phyloP scores from a whole-genome alignment of 1,140 invertebrate species.

The Spodoptera litura region DNA sequence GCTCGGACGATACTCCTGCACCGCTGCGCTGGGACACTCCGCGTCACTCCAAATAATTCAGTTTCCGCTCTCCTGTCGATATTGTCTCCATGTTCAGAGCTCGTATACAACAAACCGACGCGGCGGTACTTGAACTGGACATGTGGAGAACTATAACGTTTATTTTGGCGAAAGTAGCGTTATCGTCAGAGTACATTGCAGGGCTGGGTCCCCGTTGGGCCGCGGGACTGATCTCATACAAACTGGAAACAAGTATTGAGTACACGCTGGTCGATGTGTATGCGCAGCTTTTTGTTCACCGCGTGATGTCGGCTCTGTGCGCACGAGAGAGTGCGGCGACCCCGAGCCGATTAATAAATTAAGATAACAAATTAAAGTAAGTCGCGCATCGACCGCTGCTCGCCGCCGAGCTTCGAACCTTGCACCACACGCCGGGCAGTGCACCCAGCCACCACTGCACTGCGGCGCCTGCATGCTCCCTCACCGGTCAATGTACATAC shows the following conservation, averaged over 20 bases:
- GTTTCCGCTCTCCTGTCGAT: no score
- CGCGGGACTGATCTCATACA: background rate
- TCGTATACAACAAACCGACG: no score
- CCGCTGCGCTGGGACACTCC: no score
- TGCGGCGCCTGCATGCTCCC: no score
- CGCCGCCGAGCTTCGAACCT: constrained; percentile 42
- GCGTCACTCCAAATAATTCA: no score
- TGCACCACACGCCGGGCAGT: constrained; percentile 47
- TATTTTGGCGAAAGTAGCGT: no score
- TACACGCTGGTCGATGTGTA: background rate
- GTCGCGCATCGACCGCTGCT: constrained; percentile 42
- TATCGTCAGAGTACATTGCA: background rate
- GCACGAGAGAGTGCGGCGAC: constrained; percentile 50
- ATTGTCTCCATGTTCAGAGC: no score
- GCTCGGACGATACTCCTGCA: no score
- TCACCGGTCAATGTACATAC: no score
- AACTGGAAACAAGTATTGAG: constrained; percentile 11
- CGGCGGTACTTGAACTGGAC: no score
- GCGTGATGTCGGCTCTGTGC: constrained; percentile 34
- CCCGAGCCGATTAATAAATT: constrained; percentile 65
- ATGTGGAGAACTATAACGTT: no score
- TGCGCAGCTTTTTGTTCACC: constrained; percentile 19
- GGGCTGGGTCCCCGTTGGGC: background rate
- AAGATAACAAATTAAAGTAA: constrained; percentile 70
- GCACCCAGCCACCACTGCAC: background rate